A percentile compares a stretch with the other conserved stretches of the same genome.
These are phyloP conservation scores for Cryptus viduatorius DNA, from an alignment of 2,888 invertebrate genomes.

Conservation along the genomic window DNA sequence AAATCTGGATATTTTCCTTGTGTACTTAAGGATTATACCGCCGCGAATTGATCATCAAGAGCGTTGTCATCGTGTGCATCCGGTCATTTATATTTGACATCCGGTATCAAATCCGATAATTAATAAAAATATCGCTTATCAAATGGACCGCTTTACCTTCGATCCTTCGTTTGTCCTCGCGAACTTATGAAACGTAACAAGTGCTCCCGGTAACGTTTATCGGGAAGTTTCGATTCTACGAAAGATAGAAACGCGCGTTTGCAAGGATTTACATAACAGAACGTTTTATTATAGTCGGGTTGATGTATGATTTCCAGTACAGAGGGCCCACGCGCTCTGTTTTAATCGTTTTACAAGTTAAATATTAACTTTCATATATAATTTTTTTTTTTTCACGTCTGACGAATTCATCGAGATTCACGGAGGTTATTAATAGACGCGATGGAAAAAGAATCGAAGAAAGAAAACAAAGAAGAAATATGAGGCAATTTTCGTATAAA, in stretches of 20 bases:
- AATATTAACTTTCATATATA: background rate
- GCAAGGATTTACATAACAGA: constrained; percentile 8
- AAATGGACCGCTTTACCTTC: background rate
- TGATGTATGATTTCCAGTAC: background rate
- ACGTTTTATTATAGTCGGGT: background rate
- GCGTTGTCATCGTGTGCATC: background rate
- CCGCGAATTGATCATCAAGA: constrained; percentile 2
- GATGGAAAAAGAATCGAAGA: background rate
- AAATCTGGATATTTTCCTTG: constrained; percentile 8
- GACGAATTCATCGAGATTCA: no score
- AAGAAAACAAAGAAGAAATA: constrained; percentile 5
- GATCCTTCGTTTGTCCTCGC: background rate
- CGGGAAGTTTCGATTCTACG: background rate
- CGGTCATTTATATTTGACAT: background rate
- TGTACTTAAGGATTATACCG: background rate
- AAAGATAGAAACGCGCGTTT: background rate
- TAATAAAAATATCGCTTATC: background rate
- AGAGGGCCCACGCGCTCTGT: background rate
- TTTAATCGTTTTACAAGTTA: constrained; percentile 9
- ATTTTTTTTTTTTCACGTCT: background rate
- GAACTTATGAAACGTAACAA: background rate
- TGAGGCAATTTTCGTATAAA: background rate
- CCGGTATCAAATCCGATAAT: background rate
- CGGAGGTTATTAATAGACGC: background rate
- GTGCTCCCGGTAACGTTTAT: constrained; percentile 13